Evolutionary conservation across 2,797 vertebrate genomes (phyloP).

Genomic region (Dallia pectoralis): DNA sequence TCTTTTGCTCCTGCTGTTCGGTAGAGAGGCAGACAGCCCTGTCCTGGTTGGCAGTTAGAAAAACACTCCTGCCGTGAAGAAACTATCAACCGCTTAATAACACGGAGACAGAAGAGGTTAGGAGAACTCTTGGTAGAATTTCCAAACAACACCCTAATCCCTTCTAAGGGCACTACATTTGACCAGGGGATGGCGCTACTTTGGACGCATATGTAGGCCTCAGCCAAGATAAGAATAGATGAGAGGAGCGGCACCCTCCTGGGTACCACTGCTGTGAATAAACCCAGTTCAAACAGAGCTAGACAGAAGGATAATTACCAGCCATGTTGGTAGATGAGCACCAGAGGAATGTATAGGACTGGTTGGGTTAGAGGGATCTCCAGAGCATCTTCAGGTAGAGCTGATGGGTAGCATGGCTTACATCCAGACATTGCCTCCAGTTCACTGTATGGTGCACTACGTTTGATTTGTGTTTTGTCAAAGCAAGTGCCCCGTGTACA

Average conservation of each 20-base stretch:
- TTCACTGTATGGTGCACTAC: not conserved
- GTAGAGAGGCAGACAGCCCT: no score
- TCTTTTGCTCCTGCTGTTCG: no score
- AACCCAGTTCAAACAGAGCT: constrained; percentile 26
- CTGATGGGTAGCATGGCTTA: not conserved
- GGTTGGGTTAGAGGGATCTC: not conserved
- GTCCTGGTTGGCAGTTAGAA: constrained; percentile 46
- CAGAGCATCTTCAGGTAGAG: not conserved
- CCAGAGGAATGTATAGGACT: constrained; percentile 5
- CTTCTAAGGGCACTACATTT: not conserved
- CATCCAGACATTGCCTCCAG: not conserved
- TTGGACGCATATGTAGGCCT: not conserved
- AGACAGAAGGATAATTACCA: not conserved
- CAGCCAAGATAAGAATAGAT: constrained; percentile 21
- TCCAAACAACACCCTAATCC: not conserved
- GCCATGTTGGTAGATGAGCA: constrained; percentile 6
- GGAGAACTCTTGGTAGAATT: not conserved
- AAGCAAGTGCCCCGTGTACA: not conserved
- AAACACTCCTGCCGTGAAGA: constrained; percentile 45
- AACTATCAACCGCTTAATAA: constrained; percentile 59
- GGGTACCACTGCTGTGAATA: constrained; percentile 35
- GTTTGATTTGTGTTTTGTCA: not conserved
- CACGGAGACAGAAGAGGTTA: constrained; percentile 31
- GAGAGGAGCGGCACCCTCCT: constrained; percentile 22
- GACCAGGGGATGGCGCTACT: not conserved